These are phyloP conservation scores for Drosophila paramelanica DNA, from an alignment of 2,888 invertebrate species.

Conservation along the genomic window DNA sequence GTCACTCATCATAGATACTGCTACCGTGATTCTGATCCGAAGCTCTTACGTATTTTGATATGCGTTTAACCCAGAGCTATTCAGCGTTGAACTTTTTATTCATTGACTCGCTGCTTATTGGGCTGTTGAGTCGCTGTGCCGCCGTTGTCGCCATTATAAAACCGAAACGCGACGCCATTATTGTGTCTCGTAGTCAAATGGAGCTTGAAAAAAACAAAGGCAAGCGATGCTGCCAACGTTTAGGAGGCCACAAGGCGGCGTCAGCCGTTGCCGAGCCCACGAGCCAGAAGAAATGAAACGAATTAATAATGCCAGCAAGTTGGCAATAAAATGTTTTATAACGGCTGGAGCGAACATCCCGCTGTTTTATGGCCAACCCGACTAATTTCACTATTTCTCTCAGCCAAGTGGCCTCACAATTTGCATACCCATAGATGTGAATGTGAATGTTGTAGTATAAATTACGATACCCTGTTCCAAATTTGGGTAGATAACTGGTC, in stretches of 20 bases:
- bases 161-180: slow-evolving; percentile 59
- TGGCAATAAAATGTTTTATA: slow-evolving; percentile 69
- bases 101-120: slow-evolving; percentile 18
- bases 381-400: slow-evolving; percentile 67
- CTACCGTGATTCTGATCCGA: background rate
- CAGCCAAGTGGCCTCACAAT: slow-evolving; percentile 30
- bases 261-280: slow-evolving; percentile 8
- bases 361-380: slow-evolving; percentile 59
- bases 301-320: slow-evolving; percentile 66
- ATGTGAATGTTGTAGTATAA: background rate
- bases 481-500: too few species aligned
- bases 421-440: slow-evolving; percentile 40
- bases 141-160: slow-evolving; percentile 57
- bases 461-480: background rate
- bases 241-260: slow-evolving; percentile 7
- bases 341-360: slow-evolving; percentile 37
- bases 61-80: slow-evolving; percentile 1
- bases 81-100: slow-evolving; percentile 34
- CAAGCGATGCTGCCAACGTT: slow-evolving; percentile 37
- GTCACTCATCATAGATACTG: background rate
- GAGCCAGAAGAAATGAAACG: slow-evolving; percentile 53
- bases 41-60: background rate
- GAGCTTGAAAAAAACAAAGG: slow-evolving; percentile 59
- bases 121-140: slow-evolving; percentile 10
- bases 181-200: slow-evolving; percentile 65